Evolutionary conservation across 1,140 invertebrate genomes (phyloP), one percentile per base, ranked within the genome.

Genomic region (Drosophila albomicans): DNA sequence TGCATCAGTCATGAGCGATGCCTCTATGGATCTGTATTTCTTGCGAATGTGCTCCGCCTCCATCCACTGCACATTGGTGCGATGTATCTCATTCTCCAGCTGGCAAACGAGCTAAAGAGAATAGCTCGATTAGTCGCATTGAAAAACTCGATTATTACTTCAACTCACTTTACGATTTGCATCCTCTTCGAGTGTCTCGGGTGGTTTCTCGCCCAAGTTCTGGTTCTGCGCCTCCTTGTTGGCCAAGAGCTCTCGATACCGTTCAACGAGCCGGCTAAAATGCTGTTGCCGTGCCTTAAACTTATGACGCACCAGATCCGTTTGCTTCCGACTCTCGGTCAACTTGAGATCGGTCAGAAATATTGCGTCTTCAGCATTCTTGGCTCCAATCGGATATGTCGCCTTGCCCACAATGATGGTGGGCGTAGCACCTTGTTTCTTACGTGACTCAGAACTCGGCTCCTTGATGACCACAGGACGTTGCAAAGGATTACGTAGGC

Each of bases 21-120:
- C 94, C 78, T 95, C 93, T n/a, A 97, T 96, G 5, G 94, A 95
- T 51, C 93, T 93, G 78, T 97, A 97, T 84, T 96, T 97, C 91
- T 96, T 96, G 67, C 95, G 94, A 1, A 97, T 94, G 65, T 96
- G 94, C 79, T 96, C 95, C 1, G 96, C 96, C 92, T 97, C 96
- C 92, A 96, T 95, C 93, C 95, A 95, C 93, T 96, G 96, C 38
- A 97, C 95, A 57, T 96, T 94, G 2, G 96, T 94, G 71, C 95
- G 94, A 82, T 97, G 96, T 45, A 96, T 96, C 82, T 95, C 94
- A 92, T 96, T 97, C 92, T 96, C 96, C 67, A 97, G 92, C 68
- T 95, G 94, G 3, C 95, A 94, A 2, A 96, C 95, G 70, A 95
- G 93, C 96, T 96, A 10, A 1, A 11, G 2, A 8, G 0, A 5